Percentiles rank a stretch among this genome's conserved stretches.
Conservation (phyloP, 2,888 invertebrate species). For the Drosophila barbarae region DNA sequence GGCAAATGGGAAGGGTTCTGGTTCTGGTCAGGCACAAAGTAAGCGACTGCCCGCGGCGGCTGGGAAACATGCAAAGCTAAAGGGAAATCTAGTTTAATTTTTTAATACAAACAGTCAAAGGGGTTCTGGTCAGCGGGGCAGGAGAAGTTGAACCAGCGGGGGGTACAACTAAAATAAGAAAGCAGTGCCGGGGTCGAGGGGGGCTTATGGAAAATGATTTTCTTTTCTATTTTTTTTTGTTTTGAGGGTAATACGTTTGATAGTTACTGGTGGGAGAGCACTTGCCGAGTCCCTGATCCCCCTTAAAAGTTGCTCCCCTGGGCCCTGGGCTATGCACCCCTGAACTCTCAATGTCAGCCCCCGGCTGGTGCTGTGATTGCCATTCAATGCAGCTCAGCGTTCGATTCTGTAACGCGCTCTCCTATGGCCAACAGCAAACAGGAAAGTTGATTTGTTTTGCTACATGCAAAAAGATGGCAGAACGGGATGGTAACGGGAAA, state of each 20-base stretch:
- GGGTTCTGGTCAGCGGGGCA: slow-evolving; percentile 28
- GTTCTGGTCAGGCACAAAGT: slow-evolving; percentile 56
- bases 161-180: slow-evolving; percentile 18
- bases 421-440: slow-evolving; percentile 46
- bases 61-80: slow-evolving; percentile 64
- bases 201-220: neutral
- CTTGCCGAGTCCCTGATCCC: neutral
- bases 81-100: slow-evolving; percentile 74
- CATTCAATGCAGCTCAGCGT: slow-evolving; percentile 58
- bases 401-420: slow-evolving; percentile 52
- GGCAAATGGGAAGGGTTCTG: slow-evolving; percentile 1
- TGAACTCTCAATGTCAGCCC: slow-evolving; percentile 20
- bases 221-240: too few relatives aligned
- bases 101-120: slow-evolving; percentile 68
- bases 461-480: slow-evolving; percentile 56
- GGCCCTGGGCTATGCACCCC: slow-evolving; percentile 20
- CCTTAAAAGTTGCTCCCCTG: neutral
- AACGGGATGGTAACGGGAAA: neutral
- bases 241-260: neutral
- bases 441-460: slow-evolving; percentile 65
- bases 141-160: neutral
- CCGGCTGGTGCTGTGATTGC: slow-evolving; percentile 44
- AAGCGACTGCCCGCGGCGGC: slow-evolving; percentile 60
- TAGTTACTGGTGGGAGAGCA: neutral
- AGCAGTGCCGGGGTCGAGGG: slow-evolving; percentile 28